Evolutionary conservation across 53 echinoderm and acorn worm species (phyloP), one percentile per base, ranked within the genome.

Genomic region (Henricia sp.): DNA sequence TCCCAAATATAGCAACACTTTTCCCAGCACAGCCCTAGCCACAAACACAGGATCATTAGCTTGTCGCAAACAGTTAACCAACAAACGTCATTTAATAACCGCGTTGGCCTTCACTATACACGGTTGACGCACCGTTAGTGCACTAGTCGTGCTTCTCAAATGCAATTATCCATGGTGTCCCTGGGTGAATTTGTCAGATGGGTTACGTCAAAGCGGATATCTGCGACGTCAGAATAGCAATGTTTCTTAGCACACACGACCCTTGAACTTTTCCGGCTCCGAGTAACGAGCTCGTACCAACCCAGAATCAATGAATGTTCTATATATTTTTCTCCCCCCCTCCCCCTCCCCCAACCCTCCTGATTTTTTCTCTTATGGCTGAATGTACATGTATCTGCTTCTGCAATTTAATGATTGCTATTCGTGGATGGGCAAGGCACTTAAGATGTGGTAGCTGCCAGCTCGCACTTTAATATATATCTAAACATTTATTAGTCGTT

Each of bases 21-120:
- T 6, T 39, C 54, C 20, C 37, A 8, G 14, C 62, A 60, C 33
- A 29, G 23, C 33, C 62, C n/a, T 32, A 54, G n/a, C 52, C 51
- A 73, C 73, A 76, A 76, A 76, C 76, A 58, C 32, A 19, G 59
- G n/a, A n/a, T 32, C 59, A 16, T 41, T 40, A 75, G 57, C 25
- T 16, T 21, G 11, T 27, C 39, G 57, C 41, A 76, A 57, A 76
- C 59, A 76, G 57, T 30, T 67, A 39, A 35, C 58, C 37, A 51
- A 57, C 59, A 76, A 74, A 76, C 76, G 43, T 76, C 76, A 76
- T 29, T 41, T 39, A 76, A 76, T 59, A 76, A 39, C 76, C 13
- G 38, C 41, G 57, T 26, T 17, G 43, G 57, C 12, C 71, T 26
- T n/a, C 50, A 16, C 54, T 19, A 50, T 73, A 25, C 36, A 37